Percentiles rank a stretch among this genome's conserved stretches.
phyloP scores from a whole-genome alignment of 1,140 invertebrate genomes.

The Drosophila fuyamai region DNA sequence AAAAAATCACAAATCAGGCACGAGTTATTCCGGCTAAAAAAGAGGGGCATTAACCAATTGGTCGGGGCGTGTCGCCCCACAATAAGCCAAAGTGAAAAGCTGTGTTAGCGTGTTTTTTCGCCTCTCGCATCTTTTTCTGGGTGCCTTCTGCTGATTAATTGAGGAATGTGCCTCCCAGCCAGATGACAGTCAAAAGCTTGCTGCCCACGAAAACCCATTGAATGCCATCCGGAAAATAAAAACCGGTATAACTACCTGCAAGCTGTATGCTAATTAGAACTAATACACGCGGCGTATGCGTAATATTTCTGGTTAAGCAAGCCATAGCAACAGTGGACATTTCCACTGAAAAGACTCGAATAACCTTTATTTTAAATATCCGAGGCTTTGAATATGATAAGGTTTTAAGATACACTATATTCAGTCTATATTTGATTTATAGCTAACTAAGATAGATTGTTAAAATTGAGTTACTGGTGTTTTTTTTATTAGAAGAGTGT shows the following conservation, averaged over 20 bases:
- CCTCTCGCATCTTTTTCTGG: slow-evolving; percentile 23
- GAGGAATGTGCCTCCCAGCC: slow-evolving; percentile 61
- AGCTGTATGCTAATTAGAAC: slow-evolving; percentile 53
- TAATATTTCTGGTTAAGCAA: slow-evolving; percentile 28
- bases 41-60: slow-evolving; percentile 32
- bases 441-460: too few species aligned
- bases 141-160: slow-evolving; percentile 77
- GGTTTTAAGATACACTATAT: not conserved
- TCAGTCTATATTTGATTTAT: too few species aligned
- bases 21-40: slow-evolving; percentile 19
- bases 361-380: not conserved
- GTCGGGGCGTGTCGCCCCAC: slow-evolving; percentile 58
- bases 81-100: slow-evolving; percentile 83
- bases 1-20: slow-evolving; percentile 43
- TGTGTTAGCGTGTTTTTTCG: slow-evolving; percentile 69
- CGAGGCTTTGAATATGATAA: not conserved
- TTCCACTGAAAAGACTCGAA: not conserved
- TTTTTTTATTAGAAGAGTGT: too few species aligned
- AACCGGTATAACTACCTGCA: slow-evolving; percentile 3
- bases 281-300: slow-evolving; percentile 65
- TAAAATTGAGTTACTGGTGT: too few species aligned
- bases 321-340: slow-evolving; percentile 27
- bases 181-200: slow-evolving; percentile 39
- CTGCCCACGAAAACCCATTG: slow-evolving; percentile 7
- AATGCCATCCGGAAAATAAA: slow-evolving; percentile 1